A percentile compares a stretch with the other conserved stretches of the same genome.
Evolutionary conservation across 2,113 vertebrate species (phyloP).

Genomic region (Ahaetulla prasina): DNA sequence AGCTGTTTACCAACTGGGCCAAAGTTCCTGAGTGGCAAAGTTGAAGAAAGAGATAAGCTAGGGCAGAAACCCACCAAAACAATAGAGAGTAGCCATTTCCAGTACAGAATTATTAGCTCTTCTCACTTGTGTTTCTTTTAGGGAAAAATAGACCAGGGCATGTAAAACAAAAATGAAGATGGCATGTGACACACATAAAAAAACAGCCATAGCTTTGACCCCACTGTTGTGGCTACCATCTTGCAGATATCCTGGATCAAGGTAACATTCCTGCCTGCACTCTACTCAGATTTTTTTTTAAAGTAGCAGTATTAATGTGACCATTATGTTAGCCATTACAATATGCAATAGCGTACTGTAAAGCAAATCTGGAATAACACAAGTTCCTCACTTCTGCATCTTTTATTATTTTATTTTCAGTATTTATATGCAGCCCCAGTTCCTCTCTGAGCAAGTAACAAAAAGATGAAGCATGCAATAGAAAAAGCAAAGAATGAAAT

Average conservation of each 20-base stretch:
- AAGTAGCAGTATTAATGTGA: background rate
- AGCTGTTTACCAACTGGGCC: slow-evolving; percentile 81
- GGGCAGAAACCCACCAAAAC: slow-evolving; percentile 67
- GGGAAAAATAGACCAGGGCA: slow-evolving; percentile 74
- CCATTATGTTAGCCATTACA: background rate
- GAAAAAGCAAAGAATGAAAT: background rate
- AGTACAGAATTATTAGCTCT: slow-evolving; percentile 76
- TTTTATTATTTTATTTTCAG: background rate
- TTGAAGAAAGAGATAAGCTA: slow-evolving; percentile 72
- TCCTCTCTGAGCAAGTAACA: background rate
- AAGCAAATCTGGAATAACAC: background rate
- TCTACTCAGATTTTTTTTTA: background rate
- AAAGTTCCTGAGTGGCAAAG: slow-evolving; percentile 72
- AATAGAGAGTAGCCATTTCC: slow-evolving; percentile 76
- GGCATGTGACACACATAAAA: background rate
- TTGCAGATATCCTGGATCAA: background rate
- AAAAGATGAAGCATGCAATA: background rate
- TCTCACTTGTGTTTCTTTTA: slow-evolving; percentile 72
- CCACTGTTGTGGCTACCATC: background rate
- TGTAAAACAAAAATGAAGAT: slow-evolving; percentile 51
- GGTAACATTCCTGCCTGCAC: background rate
- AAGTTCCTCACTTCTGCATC: background rate
- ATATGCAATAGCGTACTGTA: background rate
- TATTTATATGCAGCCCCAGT: background rate
- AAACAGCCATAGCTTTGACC: background rate